Percentiles rank a stretch among this genome's conserved stretches.
These are phyloP conservation scores for Rhinella marina DNA, from an alignment of 2,797 vertebrate genomes.

Conservation along the genomic window DNA sequence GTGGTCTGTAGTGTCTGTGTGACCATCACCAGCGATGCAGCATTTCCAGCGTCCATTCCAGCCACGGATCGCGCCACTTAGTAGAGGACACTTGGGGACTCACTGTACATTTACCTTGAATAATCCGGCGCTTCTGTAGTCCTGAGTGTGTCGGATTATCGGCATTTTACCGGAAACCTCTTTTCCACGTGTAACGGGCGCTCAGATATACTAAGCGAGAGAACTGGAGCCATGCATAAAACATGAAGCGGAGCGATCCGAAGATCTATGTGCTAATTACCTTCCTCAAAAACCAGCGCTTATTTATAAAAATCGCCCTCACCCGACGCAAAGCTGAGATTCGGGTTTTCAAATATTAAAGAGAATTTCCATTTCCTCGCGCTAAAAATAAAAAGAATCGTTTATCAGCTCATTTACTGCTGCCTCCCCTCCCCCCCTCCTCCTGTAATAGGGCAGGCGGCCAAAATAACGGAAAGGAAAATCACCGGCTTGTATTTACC, in stretches of 20 bases:
- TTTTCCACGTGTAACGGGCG: background rate
- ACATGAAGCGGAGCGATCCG: background rate
- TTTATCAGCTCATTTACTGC: constrained; percentile 7
- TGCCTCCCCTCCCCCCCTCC: background rate
- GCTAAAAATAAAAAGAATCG: constrained; percentile 3
- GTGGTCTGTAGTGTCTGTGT: no score
- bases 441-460: background rate
- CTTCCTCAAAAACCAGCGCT: background rate
- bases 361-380: background rate
- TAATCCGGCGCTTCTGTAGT: background rate
- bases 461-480: background rate
- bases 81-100: no score
- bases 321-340: background rate
- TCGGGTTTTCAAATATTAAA: constrained; percentile 10
- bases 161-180: no score
- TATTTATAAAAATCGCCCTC: background rate
- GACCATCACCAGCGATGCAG: no score
- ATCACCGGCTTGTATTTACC: background rate
- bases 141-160: background rate
- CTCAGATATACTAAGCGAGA: background rate
- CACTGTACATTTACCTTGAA: background rate
- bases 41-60: no score
- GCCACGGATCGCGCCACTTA: no score
- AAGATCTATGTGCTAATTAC: constrained; percentile 16
- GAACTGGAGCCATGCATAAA: background rate